Evolutionary conservation across 2,113 vertebrate species (phyloP).

Genomic region (Menura novaehollandiae): DNA sequence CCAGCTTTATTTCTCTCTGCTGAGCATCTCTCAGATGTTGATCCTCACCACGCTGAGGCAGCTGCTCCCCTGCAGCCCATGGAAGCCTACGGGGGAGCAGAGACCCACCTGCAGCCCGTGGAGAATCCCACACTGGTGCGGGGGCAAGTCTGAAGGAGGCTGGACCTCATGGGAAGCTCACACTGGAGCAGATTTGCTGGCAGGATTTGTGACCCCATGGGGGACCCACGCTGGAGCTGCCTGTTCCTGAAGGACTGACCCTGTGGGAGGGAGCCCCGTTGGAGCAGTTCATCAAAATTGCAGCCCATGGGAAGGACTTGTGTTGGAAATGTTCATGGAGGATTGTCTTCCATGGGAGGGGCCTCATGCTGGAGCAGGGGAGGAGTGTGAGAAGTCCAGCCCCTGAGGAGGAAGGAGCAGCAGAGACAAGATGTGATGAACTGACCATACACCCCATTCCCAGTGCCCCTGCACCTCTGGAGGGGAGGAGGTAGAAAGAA

Average conservation of each 20-base stretch:
- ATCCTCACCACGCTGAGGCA: background rate
- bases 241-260: background rate
- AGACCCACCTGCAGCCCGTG: background rate
- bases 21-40: background rate
- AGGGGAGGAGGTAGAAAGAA: background rate
- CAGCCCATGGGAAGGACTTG: background rate
- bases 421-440: background rate
- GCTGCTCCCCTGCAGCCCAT: background rate
- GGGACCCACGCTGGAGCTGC: background rate
- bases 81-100: background rate
- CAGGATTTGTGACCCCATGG: background rate
- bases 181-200: background rate
- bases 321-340: rapidly evolving
- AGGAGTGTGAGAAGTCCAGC: background rate
- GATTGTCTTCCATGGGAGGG: background rate
- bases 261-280: rapidly evolving
- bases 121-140: no score
- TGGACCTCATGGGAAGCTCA: background rate
- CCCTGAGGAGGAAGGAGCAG: background rate
- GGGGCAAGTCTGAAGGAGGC: background rate
- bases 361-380: background rate
- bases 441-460: background rate
- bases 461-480: background rate
- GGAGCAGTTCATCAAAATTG: background rate
- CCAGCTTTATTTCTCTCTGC: background rate